phyloP scores from a whole-genome alignment of 2,888 invertebrate species.

The Orthonychiurus folsomi region DNA sequence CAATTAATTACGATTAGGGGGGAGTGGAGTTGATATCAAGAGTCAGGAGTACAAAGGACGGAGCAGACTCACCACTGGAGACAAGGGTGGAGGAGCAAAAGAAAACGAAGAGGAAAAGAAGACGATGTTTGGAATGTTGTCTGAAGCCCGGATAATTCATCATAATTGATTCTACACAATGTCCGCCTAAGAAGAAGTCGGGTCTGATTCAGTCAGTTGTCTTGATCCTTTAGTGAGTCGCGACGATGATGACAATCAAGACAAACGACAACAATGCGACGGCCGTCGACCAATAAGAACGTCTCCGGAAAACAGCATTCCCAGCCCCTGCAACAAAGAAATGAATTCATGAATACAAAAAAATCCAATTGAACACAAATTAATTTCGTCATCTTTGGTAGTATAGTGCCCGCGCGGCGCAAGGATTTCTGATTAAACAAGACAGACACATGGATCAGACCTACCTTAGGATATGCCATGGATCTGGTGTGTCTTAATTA shows the following conservation, averaged over 20 bases:
- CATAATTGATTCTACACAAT: constrained; percentile 6
- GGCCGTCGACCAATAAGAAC: background rate
- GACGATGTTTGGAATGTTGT: constrained; percentile 3
- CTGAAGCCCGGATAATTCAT: constrained; percentile 8
- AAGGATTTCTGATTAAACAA: background rate
- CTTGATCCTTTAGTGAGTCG: no score
- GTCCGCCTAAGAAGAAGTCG: background rate
- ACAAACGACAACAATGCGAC: background rate
- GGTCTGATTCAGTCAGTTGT: no score
- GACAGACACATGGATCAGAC: no score
- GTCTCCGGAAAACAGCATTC: background rate
- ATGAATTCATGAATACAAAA: background rate
- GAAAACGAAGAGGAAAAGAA: background rate
- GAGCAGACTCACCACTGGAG: background rate
- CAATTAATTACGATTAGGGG: no score
- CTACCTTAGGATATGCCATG: no score
- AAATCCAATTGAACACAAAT: background rate
- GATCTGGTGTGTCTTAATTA: background rate
- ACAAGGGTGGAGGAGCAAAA: background rate
- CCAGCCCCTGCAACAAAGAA: background rate
- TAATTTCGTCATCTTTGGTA: background rate
- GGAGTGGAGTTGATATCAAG: no score
- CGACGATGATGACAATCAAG: background rate
- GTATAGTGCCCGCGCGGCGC: background rate
- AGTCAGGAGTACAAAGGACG: no score